Base-by-base conservation (phyloP, 2,113 vertebrate species). In the Octodon degus region DNA sequence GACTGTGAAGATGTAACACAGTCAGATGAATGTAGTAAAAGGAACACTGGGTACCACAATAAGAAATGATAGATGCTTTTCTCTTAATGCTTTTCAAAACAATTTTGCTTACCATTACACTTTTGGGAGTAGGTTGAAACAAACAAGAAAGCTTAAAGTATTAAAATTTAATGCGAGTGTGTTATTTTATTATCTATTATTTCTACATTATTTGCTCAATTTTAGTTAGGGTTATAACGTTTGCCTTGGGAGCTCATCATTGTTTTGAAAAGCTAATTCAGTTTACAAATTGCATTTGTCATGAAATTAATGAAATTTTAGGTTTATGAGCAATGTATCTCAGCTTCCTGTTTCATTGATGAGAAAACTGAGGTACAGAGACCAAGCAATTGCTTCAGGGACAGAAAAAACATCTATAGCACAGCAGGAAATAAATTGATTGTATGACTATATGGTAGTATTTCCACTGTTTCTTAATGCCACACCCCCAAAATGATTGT, bases 211-310 rank as follows among this genome's bases (percentile, higher is more conserved):
- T 50, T 93, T 91, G 72, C n/a, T 86, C 30, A 85, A 65, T 77
- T 93, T 93, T 62, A 89, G 47, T 88, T 89, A 32, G 1, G 76
- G 50, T 68, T 92, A 37, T 22, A 65, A 91, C 90, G 32, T 93
- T 93, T 96, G 58, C 3, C 32, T 92, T 86, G 76, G 53, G 40
- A 96, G 76, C 4, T 37, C 70, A 22, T 47, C 24, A 47, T n/a
- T 80, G 16, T 88, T 96, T 91, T 93, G 85, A 43, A 76, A 97
- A 95, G 40, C 83, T 55, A 89, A 83, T 91, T 91, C 17, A 37
- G 37, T 83, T 94, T 87, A 72, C 10, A 84, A 37, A 85, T 65
- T 58, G 55, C 7, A 25, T 87, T 91, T 95, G 62, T 27, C 9
- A 86, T 50, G 55, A 96, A 76, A 84, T 62, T 27, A 55, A 79